Percentiles rank a stretch among this genome's conserved stretches.
These are phyloP conservation scores for Brotula barbata DNA, from an alignment of 2,797 vertebrate genomes.

Conservation along the genomic window DNA sequence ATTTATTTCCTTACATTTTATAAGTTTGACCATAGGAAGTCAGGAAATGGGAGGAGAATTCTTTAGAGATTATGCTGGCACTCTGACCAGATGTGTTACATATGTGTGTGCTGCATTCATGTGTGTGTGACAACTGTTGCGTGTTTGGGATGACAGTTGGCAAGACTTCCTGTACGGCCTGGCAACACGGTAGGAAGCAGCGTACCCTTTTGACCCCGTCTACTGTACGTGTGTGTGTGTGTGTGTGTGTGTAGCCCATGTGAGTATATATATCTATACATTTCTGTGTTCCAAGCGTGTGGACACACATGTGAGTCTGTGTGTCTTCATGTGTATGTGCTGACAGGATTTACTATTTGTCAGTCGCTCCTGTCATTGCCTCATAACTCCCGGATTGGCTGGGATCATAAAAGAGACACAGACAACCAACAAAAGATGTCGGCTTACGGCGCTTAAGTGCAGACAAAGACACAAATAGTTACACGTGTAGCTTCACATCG, in stretches of 20 bases:
- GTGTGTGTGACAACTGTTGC: slow-evolving; percentile 43
- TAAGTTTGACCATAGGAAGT: slow-evolving; percentile 36
- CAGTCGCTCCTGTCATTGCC: slow-evolving; percentile 53
- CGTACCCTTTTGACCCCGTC: slow-evolving; percentile 43
- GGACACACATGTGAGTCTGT: neutral
- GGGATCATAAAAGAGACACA: slow-evolving; percentile 32
- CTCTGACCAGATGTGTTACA: slow-evolving; percentile 25
- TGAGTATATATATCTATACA: slow-evolving; percentile 10
- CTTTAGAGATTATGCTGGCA: slow-evolving; percentile 30
- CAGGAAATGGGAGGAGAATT: slow-evolving; percentile 35
- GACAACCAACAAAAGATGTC: slow-evolving; percentile 16
- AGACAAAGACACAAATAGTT: slow-evolving; percentile 15
- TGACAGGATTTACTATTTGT: slow-evolving; percentile 64
- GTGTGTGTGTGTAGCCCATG: slow-evolving; percentile 9
- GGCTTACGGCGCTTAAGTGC: slow-evolving; percentile 3
- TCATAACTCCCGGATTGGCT: slow-evolving; percentile 44
- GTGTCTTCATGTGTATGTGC: slow-evolving; percentile 32
- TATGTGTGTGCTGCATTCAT: slow-evolving; percentile 4
- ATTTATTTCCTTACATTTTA: slow-evolving; percentile 16
- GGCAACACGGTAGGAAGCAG: slow-evolving; percentile 47
- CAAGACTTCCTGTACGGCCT: slow-evolving; percentile 59
- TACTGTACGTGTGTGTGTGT: slow-evolving; percentile 30
- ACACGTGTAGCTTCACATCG: too few species aligned
- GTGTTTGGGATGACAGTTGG: slow-evolving; percentile 51
- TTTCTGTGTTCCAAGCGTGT: slow-evolving; percentile 23